Conservation (phyloP, 2,797 vertebrate genomes). For the Martes flavigula region DNA sequence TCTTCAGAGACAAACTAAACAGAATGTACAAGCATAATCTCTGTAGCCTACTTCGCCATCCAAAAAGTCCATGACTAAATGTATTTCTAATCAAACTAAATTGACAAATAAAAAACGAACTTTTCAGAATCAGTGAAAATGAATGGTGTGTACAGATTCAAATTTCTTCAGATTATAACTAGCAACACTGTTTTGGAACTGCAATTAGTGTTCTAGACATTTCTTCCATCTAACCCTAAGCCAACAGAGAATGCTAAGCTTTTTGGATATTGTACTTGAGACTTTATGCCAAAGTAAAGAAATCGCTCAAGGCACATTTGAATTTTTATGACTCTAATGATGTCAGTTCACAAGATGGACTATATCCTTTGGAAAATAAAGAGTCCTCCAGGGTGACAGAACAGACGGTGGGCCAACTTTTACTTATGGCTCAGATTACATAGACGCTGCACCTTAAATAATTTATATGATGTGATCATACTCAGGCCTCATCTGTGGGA, state of each 20-base stretch:
- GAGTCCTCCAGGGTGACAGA: slow-evolving; percentile 78
- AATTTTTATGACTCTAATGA: slow-evolving; percentile 66
- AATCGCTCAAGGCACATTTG: slow-evolving; percentile 39
- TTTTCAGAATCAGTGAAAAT: slow-evolving; percentile 2
- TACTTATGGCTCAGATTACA: slow-evolving; percentile 82
- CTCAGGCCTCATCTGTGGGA: slow-evolving; percentile 81
- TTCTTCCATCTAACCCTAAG: slow-evolving; percentile 20
- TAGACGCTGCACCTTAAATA: slow-evolving; percentile 83
- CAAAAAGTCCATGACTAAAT: background rate
- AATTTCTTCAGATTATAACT: background rate
- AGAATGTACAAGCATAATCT: background rate
- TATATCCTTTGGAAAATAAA: slow-evolving; percentile 71
- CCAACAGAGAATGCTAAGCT: slow-evolving; percentile 45
- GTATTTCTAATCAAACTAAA: slow-evolving; percentile 1
- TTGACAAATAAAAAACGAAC: background rate
- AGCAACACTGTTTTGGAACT: background rate
- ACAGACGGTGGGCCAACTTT: slow-evolving; percentile 80
- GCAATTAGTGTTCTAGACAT: background rate
- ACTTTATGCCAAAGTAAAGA: slow-evolving; percentile 62
- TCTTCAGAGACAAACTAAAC: background rate
- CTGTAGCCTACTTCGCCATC: background rate
- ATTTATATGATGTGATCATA: slow-evolving; percentile 82
- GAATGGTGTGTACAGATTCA: background rate
- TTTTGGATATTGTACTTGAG: background rate
- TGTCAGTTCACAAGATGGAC: slow-evolving; percentile 75